Evolutionary conservation across 2,113 vertebrate species (phyloP), one percentile per base, ranked within the genome.

Genomic region (Trochalopteron elliotii): DNA sequence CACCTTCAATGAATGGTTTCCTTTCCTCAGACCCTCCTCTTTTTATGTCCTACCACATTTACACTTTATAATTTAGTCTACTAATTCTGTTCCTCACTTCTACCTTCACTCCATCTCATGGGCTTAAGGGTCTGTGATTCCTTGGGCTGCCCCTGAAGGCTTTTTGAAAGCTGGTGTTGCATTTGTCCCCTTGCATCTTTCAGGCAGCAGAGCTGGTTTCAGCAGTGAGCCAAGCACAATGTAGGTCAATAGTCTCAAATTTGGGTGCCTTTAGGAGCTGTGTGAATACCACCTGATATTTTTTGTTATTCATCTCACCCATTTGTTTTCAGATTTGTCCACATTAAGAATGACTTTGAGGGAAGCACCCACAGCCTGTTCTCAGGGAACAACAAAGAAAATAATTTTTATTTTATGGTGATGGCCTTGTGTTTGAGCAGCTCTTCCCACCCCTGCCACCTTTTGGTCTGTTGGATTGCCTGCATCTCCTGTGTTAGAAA

Each of bases 251-350:
- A 55, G 50, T 47, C 52, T 85, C 75, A 45, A 9, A 71, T 42
- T 21, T 68, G 61, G 57, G 31, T 79, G 63, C 30, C 67, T 85
- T 82, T 47, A 86, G 61, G 80, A 88, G 47, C n/a, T 4, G 7
- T 61, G 86, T 0, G 0, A 88, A 40, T 30, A 33, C 44, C 60
- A 50, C n/a, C 87, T 84, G 55, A 65, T 25, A 23, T 15, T 14
- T 80, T 77, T 69, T 80, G 25, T 65, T 65, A 40, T 72, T 92
- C 27, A 5, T 44, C 53, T 57, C 27, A 52, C 27, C 55, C 40
- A 30, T 69, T 92, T 72, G 53, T 87, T 91, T 71, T 81, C 69
- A 87, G 47, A 91, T 93, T 89, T 81, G 72, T 81, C 39, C 72
- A 74, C 39, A 39, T 69, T 53, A 69, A 68, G 65, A 68, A 59